Evolutionary conservation across 2,888 invertebrate species (phyloP).

Genomic region (Phortica okadai): DNA sequence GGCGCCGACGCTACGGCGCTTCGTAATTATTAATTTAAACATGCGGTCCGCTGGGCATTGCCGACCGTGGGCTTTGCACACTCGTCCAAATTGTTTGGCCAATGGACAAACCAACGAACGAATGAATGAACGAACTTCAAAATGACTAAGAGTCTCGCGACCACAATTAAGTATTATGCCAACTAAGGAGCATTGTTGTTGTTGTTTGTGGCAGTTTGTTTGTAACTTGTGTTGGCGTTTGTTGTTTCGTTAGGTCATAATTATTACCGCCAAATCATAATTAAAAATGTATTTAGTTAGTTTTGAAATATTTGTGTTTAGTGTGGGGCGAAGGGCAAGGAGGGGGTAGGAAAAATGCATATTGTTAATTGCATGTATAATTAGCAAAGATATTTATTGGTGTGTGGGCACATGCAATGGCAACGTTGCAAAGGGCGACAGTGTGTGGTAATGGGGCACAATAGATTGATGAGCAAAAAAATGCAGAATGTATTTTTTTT

Average conservation of each 20-base stretch:
- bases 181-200: constrained; percentile 44
- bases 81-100: background rate
- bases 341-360: background rate
- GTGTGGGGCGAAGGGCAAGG: background rate
- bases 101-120: constrained; percentile 29
- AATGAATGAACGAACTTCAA: constrained; percentile 28
- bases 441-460: too few relatives aligned
- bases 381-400: background rate
- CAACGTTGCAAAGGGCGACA: too few relatives aligned
- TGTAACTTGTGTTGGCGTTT: constrained; percentile 29
- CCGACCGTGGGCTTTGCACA: background rate
- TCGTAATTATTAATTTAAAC: constrained; percentile 68
- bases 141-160: constrained; percentile 37
- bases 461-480: too few relatives aligned
- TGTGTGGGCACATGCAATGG: background rate
- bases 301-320: constrained; percentile 53
- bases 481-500: too few relatives aligned
- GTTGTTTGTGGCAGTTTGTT: constrained; percentile 29
- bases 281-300: constrained; percentile 70
- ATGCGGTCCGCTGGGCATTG: constrained; percentile 63
- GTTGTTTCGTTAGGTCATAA: constrained; percentile 61
- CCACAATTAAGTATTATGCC: constrained; percentile 23
- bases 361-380: constrained; percentile 16
- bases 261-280: constrained; percentile 70
- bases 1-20: constrained; percentile 25